Evolutionary conservation across 2,797 vertebrate species (phyloP).

Genomic region (Tiaroga cobitis): DNA sequence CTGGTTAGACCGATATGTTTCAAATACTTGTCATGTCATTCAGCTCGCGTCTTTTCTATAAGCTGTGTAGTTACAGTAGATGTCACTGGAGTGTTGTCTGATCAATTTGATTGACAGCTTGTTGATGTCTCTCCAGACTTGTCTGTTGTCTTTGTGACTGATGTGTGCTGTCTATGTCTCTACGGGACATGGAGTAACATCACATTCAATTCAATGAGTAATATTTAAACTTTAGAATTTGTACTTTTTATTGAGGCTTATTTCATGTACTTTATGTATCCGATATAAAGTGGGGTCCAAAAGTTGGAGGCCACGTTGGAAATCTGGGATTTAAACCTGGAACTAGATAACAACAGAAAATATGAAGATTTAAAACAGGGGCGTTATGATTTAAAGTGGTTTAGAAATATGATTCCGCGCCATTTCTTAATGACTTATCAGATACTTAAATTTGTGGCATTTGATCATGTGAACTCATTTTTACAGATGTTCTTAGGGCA

Average conservation of each 20-base stretch:
- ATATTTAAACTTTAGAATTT: neutral
- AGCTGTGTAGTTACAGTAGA: neutral
- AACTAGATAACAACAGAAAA: neutral
- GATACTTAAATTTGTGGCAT: neutral
- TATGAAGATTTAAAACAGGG: neutral
- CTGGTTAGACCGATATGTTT: neutral
- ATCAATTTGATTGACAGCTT: constrained; percentile 24
- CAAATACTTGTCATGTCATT: neutral
- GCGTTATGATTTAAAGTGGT: neutral
- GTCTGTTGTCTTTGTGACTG: constrained; percentile 13
- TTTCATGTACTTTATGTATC: neutral
- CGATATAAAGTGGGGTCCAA: neutral
- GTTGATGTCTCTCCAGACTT: neutral
- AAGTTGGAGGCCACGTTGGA: neutral
- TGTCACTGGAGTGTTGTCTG: neutral
- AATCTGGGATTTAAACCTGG: neutral
- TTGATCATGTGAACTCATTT: neutral
- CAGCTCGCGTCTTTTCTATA: neutral
- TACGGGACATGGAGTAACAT: neutral
- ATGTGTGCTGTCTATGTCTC: neutral
- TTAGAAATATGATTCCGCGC: neutral
- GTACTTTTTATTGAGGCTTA: neutral
- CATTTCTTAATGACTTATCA: neutral
- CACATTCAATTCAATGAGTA: neutral
- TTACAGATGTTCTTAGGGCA: neutral